phyloP scores from a whole-genome alignment of 2,797 vertebrate genomes.

The Falco novaeseelandiae region DNA sequence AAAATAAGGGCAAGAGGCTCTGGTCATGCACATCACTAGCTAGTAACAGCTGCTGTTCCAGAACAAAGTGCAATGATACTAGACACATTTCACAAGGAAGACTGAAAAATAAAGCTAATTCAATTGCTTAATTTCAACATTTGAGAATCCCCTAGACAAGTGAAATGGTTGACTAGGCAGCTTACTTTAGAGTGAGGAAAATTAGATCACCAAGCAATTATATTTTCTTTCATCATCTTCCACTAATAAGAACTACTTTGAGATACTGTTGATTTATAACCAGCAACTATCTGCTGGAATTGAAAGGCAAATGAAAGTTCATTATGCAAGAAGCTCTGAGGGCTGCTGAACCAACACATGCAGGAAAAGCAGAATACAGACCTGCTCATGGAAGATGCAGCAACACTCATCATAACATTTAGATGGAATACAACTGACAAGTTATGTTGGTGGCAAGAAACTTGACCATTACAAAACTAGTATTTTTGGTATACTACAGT shows the following conservation, averaged over 20 bases:
- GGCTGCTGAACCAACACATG: not conserved
- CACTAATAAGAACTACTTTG: not conserved
- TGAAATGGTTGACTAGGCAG: not conserved
- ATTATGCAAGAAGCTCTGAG: not conserved
- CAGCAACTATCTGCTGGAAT: not conserved
- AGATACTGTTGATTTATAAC: not conserved
- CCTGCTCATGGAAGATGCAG: not conserved
- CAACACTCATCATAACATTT: not conserved
- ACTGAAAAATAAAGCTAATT: not conserved
- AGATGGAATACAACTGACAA: not conserved
- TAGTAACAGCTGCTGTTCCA: not conserved
- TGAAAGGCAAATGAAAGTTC: not conserved
- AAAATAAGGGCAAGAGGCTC: not conserved
- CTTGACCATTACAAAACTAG: not conserved
- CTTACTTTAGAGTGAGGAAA: not conserved
- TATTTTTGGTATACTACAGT: not conserved
- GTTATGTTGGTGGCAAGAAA: not conserved
- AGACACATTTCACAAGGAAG: not conserved
- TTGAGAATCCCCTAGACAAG: not conserved
- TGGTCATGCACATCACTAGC: not conserved
- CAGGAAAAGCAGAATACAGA: not conserved
- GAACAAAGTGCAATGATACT: not conserved
- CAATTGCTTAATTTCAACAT: not conserved
- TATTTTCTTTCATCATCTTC: not conserved
- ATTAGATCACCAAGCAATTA: not conserved